Conservation (phyloP, 2,113 vertebrate genomes). For the Isichthys henryi region DNA sequence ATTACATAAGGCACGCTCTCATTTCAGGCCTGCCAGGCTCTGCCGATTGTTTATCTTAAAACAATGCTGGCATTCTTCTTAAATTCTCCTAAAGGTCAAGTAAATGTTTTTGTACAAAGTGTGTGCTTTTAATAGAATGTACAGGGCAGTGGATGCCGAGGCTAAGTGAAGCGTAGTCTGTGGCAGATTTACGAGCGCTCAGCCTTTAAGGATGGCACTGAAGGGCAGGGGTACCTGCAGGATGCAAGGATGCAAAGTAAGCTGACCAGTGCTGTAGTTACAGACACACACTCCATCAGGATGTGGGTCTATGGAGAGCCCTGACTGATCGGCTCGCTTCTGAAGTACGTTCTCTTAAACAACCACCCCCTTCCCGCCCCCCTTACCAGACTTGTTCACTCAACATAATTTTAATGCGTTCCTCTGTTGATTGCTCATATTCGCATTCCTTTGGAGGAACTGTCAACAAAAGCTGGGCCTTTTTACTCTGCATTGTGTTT, state of each 20-base stretch:
- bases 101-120: neutral
- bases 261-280: neutral
- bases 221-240: neutral
- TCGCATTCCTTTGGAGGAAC: neutral
- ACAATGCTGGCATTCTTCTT: neutral
- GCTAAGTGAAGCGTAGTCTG: neutral
- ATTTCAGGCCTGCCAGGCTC: neutral
- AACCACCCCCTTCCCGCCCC: neutral
- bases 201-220: neutral
- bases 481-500: neutral
- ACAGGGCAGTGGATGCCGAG: neutral
- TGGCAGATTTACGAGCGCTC: neutral
- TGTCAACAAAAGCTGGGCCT: neutral
- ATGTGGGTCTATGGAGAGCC: neutral
- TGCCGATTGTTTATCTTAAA: constrained; percentile 10
- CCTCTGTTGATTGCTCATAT: neutral
- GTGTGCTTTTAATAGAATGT: neutral
- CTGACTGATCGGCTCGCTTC: neutral
- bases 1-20: constrained; percentile 1
- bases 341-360: neutral
- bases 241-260: neutral
- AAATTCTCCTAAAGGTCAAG: constrained; percentile 7
- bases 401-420: neutral
- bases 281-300: neutral
- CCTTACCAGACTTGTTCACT: neutral